Base-by-base conservation (phyloP, 2,113 vertebrate genomes). In the Mesitornis unicolor region DNA sequence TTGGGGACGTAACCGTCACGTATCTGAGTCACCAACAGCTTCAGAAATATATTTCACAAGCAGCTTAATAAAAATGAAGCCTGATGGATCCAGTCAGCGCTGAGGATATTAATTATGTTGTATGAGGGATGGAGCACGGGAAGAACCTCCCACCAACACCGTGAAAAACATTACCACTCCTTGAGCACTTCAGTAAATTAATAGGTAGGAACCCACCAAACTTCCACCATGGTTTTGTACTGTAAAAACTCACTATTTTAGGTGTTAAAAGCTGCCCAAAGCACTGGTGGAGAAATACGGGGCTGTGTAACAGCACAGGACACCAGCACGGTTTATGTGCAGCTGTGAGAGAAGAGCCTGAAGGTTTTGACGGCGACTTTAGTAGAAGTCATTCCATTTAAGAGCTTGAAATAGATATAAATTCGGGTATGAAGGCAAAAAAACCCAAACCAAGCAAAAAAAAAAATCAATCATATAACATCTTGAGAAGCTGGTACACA, bases 61-160 rank as follows among this genome's bases (percentile, higher is more conserved):
- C 63, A 81, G 43, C 50, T 78, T 26, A 33, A 48, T 53, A 31
- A 73, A 56, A 48, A 16, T 13, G 65, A 40, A 59, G 36, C 29
- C 50, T 29, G 28, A 14, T 10, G 28, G 40, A 45, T 50, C 6
- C 70, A 59, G 5, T 28, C 50, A 26, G 35, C 4, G 5, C 36
- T 4, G 20, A 56, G 53, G 74, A 16, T n/a, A 60, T 56, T 29
- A 31, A 75, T 47, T 40, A 38, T 24, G n/a, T n/a, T n/a, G n/a
- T n/a, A n/a, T n/a, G n/a, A n/a, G 0, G 13, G 47, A 74, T 0
- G 2, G 35, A 43, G 47, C 28, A 4, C 2, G 6, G 45, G n/a
- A 25, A 43, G n/a, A 57, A 11, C 28, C 18, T 3, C 19, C 5
- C 35, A 42, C 33, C 82, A 69, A 28, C 17, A 7, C n/a, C 0